A percentile compares a stretch with the other conserved stretches of the same genome.
Evolutionary conservation across 2,113 vertebrate genomes (phyloP).

Genomic region (Axis porcinus): DNA sequence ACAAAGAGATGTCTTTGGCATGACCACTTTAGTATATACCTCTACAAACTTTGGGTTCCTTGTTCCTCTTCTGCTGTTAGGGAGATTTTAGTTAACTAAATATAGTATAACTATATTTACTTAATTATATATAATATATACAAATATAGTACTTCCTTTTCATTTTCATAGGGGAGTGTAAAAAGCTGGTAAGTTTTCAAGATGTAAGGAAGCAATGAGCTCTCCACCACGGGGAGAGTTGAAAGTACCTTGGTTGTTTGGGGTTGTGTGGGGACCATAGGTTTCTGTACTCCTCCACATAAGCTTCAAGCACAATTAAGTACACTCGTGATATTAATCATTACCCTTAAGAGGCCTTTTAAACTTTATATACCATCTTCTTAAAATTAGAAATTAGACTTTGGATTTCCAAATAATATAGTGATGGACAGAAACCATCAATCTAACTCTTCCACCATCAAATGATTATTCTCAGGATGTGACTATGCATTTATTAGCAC

Average conservation of each 20-base stretch:
- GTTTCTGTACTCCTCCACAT: background rate
- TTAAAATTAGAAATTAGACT: background rate
- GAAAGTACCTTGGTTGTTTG: background rate
- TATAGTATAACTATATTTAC: background rate
- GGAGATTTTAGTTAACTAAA: background rate
- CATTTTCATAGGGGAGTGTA: background rate
- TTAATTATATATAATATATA: background rate
- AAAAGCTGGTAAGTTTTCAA: background rate
- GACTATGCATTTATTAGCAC: background rate
- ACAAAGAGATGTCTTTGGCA: background rate
- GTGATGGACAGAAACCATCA: background rate
- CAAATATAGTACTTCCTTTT: background rate
- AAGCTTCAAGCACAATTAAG: background rate
- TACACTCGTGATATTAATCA: background rate
- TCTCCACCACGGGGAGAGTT: background rate
- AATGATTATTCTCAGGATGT: background rate
- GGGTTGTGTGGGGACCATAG: background rate
- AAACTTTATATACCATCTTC: background rate
- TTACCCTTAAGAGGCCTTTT: background rate
- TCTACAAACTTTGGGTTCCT: background rate
- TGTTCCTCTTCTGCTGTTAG: background rate
- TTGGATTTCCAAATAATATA: background rate
- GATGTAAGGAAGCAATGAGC: background rate
- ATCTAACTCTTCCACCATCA: background rate
- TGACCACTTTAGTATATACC: background rate